Conservation (phyloP, 2,113 vertebrate species). For the Bos indicus region DNA sequence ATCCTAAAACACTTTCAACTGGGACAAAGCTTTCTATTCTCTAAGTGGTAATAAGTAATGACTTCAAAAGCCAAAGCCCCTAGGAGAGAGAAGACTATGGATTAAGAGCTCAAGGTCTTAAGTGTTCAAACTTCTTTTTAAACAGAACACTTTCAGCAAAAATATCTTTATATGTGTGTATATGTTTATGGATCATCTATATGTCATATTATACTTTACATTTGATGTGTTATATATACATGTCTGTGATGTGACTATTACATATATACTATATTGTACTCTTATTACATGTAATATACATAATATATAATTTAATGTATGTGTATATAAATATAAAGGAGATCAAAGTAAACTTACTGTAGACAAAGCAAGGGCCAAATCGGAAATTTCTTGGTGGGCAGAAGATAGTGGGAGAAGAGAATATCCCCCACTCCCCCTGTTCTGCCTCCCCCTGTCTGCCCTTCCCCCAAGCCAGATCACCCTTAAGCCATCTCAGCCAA, state of each 20-base stretch:
- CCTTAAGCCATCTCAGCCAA: background rate
- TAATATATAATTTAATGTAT: background rate
- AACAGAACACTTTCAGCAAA: background rate
- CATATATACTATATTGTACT: background rate
- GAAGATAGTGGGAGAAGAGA: background rate
- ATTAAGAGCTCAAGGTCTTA: background rate
- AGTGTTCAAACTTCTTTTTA: background rate
- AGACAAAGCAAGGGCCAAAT: background rate
- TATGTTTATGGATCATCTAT: background rate
- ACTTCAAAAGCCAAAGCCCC: constrained; percentile 12
- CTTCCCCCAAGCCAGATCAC: background rate
- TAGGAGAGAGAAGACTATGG: background rate
- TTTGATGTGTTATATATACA: background rate
- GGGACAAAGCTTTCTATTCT: background rate
- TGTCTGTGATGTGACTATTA: background rate
- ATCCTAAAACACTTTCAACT: background rate
- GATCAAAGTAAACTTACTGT: background rate
- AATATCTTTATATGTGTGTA: background rate
- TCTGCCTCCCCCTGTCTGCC: rapidly evolving
- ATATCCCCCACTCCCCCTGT: too few species aligned
- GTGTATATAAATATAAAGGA: background rate
- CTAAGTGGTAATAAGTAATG: background rate
- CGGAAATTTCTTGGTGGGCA: background rate
- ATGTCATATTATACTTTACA: background rate
- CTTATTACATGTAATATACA: background rate